Evolutionary conservation across 2,797 vertebrate species (phyloP).

Genomic region (Caiman crocodilus): DNA sequence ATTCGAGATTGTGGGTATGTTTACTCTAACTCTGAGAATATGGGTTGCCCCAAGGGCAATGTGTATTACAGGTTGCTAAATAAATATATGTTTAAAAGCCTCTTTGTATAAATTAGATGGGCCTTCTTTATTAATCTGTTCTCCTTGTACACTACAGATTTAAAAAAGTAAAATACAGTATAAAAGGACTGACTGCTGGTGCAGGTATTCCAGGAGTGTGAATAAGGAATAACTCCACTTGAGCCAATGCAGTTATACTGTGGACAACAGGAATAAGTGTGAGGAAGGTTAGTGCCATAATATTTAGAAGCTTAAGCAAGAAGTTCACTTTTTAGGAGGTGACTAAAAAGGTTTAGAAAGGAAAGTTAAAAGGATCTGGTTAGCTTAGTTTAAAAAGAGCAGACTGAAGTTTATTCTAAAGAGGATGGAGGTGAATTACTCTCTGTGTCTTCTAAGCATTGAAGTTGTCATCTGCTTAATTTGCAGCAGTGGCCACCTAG

Average conservation of each 20-base stretch:
- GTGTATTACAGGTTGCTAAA: neutral
- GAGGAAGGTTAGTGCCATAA: no score
- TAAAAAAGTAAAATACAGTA: neutral
- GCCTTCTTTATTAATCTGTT: neutral
- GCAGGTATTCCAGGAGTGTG: neutral
- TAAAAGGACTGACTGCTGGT: neutral
- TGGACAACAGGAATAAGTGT: neutral
- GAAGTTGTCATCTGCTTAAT: neutral
- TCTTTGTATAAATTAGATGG: neutral
- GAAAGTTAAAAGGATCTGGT: neutral
- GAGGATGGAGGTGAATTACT: neutral
- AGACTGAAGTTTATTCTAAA: neutral
- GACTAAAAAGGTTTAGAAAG: neutral
- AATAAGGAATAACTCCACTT: accelerated
- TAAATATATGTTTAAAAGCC: neutral
- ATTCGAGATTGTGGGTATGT: neutral
- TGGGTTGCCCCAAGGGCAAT: neutral
- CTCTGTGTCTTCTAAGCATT: neutral
- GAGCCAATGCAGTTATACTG: neutral
- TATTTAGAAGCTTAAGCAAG: neutral
- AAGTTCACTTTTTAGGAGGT: neutral
- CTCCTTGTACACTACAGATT: neutral
- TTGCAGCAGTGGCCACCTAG: accelerated
- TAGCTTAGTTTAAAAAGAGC: neutral
- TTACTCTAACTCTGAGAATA: neutral